Evolutionary conservation across 2,888 invertebrate species (phyloP).

Genomic region (Patella caerulea): DNA sequence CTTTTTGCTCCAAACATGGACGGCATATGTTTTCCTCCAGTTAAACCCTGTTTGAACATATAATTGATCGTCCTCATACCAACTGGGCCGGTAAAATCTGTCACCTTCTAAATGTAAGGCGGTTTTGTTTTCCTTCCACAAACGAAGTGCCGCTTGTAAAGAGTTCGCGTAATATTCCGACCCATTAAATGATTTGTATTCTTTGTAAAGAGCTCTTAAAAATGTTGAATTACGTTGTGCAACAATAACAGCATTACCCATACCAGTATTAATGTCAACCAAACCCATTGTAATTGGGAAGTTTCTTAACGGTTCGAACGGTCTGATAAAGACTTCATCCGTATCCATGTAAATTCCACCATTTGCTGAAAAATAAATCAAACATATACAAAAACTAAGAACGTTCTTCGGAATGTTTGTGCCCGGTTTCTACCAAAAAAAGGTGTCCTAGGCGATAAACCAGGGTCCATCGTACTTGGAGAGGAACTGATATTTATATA

Average conservation of each 20-base stretch:
- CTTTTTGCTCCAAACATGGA: conserved; percentile 24
- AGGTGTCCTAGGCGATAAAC: too few relatives aligned
- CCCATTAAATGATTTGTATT: conserved; percentile 20
- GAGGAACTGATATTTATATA: not conserved
- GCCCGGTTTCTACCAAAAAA: too few relatives aligned
- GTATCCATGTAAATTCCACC: conserved; percentile 36
- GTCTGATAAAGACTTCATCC: conserved; percentile 25
- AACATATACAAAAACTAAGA: too few relatives aligned
- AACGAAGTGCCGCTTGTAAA: conserved; percentile 15
- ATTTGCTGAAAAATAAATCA: conserved; percentile 22
- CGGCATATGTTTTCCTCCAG: conserved; percentile 22
- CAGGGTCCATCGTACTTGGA: not conserved
- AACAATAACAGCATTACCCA: conserved; percentile 34
- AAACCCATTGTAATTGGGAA: conserved; percentile 29
- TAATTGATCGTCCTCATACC: conserved; percentile 25
- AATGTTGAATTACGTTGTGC: conserved; percentile 24
- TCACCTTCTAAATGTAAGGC: conserved; percentile 24
- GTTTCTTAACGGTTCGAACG: conserved; percentile 22
- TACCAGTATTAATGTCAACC: conserved; percentile 31
- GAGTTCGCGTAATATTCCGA: conserved; percentile 22
- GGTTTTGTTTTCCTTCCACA: conserved; percentile 20
- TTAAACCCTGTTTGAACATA: conserved; percentile 18
- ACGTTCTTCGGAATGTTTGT: too few relatives aligned
- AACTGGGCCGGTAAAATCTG: conserved; percentile 29
- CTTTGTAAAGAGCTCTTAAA: conserved; percentile 21